phyloP scores from a whole-genome alignment of 1,140 invertebrate genomes.

The Neoseiulus cucumeris region DNA sequence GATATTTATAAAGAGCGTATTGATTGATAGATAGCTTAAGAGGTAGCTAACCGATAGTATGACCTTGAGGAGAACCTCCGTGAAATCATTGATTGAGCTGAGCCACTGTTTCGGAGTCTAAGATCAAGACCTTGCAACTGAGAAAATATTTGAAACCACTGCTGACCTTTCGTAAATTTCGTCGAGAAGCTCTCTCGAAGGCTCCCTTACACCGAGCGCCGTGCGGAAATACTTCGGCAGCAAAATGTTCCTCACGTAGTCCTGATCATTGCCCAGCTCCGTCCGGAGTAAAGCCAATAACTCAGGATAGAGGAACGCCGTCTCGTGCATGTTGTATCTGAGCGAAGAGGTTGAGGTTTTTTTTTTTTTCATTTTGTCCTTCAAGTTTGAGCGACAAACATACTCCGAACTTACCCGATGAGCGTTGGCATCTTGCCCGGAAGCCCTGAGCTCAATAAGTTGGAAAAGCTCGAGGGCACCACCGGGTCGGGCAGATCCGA shows the following conservation, averaged over 20 bases:
- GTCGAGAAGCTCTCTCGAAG: neutral
- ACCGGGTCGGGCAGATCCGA: neutral
- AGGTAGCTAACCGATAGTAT: no score
- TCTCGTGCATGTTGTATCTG: neutral
- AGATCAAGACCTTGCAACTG: no score
- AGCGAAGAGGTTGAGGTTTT: neutral
- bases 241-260: slow-evolving; percentile 1
- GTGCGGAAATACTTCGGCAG: slow-evolving; percentile 8
- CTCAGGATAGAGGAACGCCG: neutral
- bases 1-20: no score
- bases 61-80: no score
- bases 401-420: neutral
- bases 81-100: no score
- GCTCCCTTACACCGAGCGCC: neutral
- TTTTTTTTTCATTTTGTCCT: neutral
- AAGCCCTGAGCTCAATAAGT: neutral
- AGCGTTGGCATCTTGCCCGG: neutral
- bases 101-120: no score
- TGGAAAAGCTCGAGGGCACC: neutral
- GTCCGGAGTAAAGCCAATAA: neutral
- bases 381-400: no score
- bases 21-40: no score
- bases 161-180: neutral
- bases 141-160: neutral
- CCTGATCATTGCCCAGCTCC: neutral